Base-by-base conservation (phyloP, 2,113 vertebrate species). In the Cebidichthys violaceus region DNA sequence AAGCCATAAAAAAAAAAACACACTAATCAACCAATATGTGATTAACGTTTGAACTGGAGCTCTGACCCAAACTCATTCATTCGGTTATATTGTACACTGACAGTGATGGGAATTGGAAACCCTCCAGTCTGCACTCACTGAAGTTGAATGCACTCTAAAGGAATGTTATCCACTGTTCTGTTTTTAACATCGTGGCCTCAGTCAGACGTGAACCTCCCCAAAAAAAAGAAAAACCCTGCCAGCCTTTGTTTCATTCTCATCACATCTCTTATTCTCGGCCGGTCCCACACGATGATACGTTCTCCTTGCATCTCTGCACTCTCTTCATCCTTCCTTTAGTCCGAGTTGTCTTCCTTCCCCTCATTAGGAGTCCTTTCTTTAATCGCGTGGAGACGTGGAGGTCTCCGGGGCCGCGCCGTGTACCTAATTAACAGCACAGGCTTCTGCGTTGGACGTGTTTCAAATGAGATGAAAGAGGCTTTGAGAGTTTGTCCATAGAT, bases 361-460 rank as follows among this genome's bases (percentile, higher is more conserved):
- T 43, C 75, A 66, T 82, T 77, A 18, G 61, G 52, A 66, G 13
- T 41, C 55, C 1, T 33, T 17, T 64, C 79, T 86, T 70, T 79
- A 85, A 82, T 89, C 82, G 43, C 27, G 41, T 67, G 59, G 54
- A 81, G 71, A 69, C 43, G 22, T 0, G 33, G 10, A 55, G 3
- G 71, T 81, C 82, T 80, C 85, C 50, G 24, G 84, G 62, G 84
- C 72, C 60, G 22, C 47, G 14, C 10, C 14, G n/a, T 57, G 24
- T 4, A 27, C 71, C 47, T 88, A 84, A 89, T 90, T 86, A 85
- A 81, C 72, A 78, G 67, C 47, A 60, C 6, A 64, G 62, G 55
- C 35, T 59, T 2, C 41, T 20, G 57, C 29, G 50, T 14, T 69
- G 65, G 55, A 62, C 54, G 71, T 24, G 39, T 41, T 74, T 74